phyloP scores from a whole-genome alignment of 2,113 vertebrate species.

The Rhineura floridana region DNA sequence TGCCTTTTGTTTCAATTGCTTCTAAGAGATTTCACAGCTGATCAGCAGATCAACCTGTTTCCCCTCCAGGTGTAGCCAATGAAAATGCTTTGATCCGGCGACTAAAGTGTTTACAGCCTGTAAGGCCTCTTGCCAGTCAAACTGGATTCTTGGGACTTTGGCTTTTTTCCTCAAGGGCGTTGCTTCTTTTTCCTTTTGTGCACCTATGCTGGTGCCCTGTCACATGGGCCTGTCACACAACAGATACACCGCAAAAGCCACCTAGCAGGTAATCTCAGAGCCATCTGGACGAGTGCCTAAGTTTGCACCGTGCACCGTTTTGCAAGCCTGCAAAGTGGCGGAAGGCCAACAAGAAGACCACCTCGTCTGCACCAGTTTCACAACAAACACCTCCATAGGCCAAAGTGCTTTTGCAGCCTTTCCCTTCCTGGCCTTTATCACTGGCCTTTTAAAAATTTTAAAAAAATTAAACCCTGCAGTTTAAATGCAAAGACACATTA shows the following conservation, averaged over 20 bases:
- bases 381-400: neutral
- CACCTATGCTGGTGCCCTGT: slow-evolving; percentile 67
- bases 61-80: no score
- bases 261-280: slow-evolving; percentile 64
- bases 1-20: no score
- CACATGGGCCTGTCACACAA: slow-evolving; percentile 51
- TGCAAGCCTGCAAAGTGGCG: neutral
- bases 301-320: neutral
- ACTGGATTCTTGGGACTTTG: slow-evolving; percentile 70
- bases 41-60: no score
- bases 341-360: no score
- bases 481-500: no score
- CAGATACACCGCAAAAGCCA: slow-evolving; percentile 61
- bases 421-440: no score
- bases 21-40: no score
- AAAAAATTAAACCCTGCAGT: no score
- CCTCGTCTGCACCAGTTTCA: neutral
- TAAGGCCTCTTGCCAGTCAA: slow-evolving; percentile 83
- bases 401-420: neutral
- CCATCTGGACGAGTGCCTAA: slow-evolving; percentile 61
- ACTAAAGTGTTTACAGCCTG: no score
- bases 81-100: no score
- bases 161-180: slow-evolving; percentile 12
- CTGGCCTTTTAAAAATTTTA: no score
- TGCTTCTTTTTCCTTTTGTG: slow-evolving; percentile 40